Base-by-base conservation (phyloP, 37 sponge, comb jelly and placozoan genomes). In the Theonella swinhoei region DNA sequence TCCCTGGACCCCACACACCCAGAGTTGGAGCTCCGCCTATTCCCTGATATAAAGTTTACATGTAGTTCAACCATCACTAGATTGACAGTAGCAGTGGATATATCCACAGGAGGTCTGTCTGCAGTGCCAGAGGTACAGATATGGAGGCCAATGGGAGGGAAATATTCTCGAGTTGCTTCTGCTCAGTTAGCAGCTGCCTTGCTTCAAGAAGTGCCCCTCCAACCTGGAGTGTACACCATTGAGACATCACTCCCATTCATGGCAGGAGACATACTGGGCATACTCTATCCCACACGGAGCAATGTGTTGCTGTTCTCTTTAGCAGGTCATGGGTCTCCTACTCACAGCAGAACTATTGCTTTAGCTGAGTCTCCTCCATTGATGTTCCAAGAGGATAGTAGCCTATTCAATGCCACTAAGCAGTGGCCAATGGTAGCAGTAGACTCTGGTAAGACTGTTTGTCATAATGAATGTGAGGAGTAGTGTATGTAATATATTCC, bases 101-200 rank as follows among this genome's bases (percentile, higher is more conserved):
- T 24, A 2, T 14, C n/a, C 1, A 30, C 1, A 59, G 76, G 62
- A 22, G 62, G 60, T 19, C 35, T 42, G 17, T 54, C 54, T 47
- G 54, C 54, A 17, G 54, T 47, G 7, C 60, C 76, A 35, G 5
- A 4, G 1, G 22, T 76, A 2, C 76, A 76, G 61, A 22, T 76
- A 31, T 76, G 76, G 76, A 76, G 76, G 42, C 76, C 61, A 20
- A 68, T 3, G 25, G 69, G 33, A 31, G 54, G 54, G 54, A 47
- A 14, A 7, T 47, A 47, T 14, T 47, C 54, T 17, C 7, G 14
- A 47, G 54, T 47, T 7, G 54, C 7, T 14, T 47, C 54, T 47
- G 54, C 54, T 47, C 11, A 17, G 54, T 47, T 47, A 14, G 7
- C 54, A 17, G 14, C 7, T 47, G 14, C 11, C 54, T 47, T 47